Evolutionary conservation across 1,140 invertebrate genomes (phyloP).

Genomic region (Drosophila rhopaloa): DNA sequence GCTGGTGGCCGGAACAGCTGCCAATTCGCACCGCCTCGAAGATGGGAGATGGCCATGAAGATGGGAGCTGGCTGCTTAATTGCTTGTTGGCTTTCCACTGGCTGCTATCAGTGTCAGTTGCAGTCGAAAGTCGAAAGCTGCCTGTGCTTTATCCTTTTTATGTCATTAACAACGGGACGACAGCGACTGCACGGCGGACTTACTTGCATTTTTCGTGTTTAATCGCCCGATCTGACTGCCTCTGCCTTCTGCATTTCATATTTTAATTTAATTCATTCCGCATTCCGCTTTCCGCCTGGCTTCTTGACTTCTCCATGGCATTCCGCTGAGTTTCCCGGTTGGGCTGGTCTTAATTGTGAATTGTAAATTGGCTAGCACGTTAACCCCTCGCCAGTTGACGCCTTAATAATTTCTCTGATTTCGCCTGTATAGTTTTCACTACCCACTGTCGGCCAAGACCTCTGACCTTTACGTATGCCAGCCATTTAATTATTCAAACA

Average conservation of each 20-base stretch:
- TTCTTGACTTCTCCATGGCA: slow-evolving; percentile 15
- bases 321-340: background rate
- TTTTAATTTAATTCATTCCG: slow-evolving; percentile 60
- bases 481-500: slow-evolving; percentile 36
- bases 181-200: slow-evolving; percentile 12
- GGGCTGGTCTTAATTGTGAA: slow-evolving; percentile 18
- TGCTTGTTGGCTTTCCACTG: slow-evolving; percentile 48
- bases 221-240: slow-evolving; percentile 21
- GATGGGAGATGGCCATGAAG: slow-evolving; percentile 17
- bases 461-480: slow-evolving; percentile 22
- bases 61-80: slow-evolving; percentile 48
- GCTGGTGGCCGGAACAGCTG: slow-evolving; percentile 1
- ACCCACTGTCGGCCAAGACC: slow-evolving; percentile 3
- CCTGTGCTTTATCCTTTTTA: slow-evolving; percentile 37
- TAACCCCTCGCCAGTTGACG: slow-evolving; percentile 18
- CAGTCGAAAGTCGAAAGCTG: slow-evolving; percentile 18
- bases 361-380: slow-evolving; percentile 25
- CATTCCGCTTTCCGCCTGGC: slow-evolving; percentile 9
- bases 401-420: slow-evolving; percentile 17
- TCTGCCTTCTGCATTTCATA: slow-evolving; percentile 39
- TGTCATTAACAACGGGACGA: slow-evolving; percentile 43
- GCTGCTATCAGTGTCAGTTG: slow-evolving; percentile 47
- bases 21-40: background rate
- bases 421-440: slow-evolving; percentile 4
- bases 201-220: slow-evolving; percentile 26